Percentiles rank a stretch among this genome's conserved stretches.
Conservation (phyloP, 2,797 vertebrate species). For the Agapornis canus region DNA sequence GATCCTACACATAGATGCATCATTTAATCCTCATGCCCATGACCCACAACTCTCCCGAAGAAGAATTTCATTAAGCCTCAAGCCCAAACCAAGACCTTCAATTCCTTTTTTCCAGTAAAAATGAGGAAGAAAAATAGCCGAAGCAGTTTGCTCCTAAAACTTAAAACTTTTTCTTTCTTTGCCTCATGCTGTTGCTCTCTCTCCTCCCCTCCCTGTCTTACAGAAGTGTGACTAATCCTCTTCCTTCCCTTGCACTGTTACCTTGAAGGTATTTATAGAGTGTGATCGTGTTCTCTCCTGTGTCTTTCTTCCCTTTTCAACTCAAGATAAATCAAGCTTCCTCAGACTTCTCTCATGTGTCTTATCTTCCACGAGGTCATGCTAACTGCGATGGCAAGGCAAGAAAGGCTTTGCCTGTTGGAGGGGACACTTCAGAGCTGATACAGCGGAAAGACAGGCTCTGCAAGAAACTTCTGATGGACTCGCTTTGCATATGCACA, state of each 20-base stretch:
- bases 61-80: not conserved
- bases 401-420: not conserved
- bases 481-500: accelerated
- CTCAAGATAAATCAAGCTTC: not conserved
- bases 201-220: not conserved
- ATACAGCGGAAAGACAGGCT: not conserved
- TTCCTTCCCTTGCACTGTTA: not conserved
- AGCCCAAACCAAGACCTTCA: not conserved
- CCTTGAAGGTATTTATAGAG: constrained; percentile 63
- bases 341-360: not conserved
- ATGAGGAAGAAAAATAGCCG: not conserved
- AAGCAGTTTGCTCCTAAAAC: not conserved
- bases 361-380: not conserved
- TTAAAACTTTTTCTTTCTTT: not conserved
- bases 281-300: not conserved
- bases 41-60: not conserved
- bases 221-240: constrained; percentile 55
- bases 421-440: not conserved
- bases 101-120: not conserved
- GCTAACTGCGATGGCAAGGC: not conserved
- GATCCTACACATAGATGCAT: accelerated
- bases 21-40: not conserved
- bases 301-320: not conserved
- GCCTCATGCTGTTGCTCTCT: not conserved
- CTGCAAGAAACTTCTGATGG: not conserved